A percentile compares a stretch with the other conserved stretches of the same genome.
phyloP scores from a whole-genome alignment of 1,140 invertebrate genomes.

The Tribolium castaneum region DNA sequence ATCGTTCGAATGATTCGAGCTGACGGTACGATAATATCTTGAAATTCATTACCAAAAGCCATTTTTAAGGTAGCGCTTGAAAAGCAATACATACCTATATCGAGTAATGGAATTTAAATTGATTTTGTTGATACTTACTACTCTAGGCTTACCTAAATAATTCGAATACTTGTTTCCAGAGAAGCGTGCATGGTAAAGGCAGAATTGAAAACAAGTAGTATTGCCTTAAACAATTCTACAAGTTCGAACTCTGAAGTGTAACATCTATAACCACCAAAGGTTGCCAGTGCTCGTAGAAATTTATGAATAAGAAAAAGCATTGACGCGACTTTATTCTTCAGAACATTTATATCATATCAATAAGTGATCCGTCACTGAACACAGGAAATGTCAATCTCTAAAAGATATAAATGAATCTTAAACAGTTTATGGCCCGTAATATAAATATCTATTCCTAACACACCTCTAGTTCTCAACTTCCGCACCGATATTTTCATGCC shows the following conservation, averaged over 20 bases:
- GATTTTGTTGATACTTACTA: neutral
- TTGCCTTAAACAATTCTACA: too few species aligned
- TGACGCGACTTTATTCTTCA: neutral
- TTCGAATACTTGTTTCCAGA: neutral
- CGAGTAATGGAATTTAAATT: neutral
- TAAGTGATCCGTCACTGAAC: neutral
- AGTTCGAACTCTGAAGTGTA: too few species aligned
- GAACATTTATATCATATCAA: neutral
- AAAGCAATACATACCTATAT: neutral
- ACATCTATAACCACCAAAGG: neutral
- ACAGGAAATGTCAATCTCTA: slow-evolving; percentile 16
- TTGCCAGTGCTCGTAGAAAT: neutral
- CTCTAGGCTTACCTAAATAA: neutral
- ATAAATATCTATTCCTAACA: slow-evolving; percentile 6
- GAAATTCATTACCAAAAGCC: neutral
- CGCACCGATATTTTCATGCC: neutral
- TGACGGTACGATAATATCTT: neutral
- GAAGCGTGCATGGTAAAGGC: neutral
- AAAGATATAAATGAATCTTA: neutral
- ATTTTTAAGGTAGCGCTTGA: too few species aligned
- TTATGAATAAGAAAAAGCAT: neutral
- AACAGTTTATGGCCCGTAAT: slow-evolving; percentile 3
- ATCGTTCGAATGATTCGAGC: neutral
- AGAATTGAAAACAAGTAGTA: neutral
- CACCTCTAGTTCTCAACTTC: neutral